These are phyloP conservation scores for Hypomecis atomaria DNA, from an alignment of 2,888 invertebrate species.

Conservation along the genomic window DNA sequence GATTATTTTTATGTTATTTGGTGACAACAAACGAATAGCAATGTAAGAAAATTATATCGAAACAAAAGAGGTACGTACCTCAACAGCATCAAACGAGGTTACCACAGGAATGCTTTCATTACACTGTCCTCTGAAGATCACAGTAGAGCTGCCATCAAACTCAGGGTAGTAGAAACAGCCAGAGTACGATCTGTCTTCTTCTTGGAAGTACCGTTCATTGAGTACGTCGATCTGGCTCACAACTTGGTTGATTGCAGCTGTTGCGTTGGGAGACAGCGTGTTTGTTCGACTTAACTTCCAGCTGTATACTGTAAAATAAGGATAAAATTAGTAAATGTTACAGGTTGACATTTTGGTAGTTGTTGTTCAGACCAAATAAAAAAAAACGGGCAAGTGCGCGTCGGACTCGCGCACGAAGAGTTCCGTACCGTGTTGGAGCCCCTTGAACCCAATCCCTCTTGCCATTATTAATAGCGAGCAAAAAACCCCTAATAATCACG, in stretches of 20 bases:
- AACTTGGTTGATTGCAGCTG: constrained; percentile 40
- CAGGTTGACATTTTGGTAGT: no score
- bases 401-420: no score
- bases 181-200: constrained; percentile 44
- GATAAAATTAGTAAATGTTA: neutral
- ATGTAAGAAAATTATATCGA: neutral
- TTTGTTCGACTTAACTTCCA: constrained; percentile 64
- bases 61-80: constrained; percentile 44
- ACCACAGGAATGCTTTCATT: constrained; percentile 65
- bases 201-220: constrained; percentile 51
- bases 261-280: constrained; percentile 39
- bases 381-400: no score
- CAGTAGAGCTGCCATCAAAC: constrained; percentile 36
- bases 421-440: no score
- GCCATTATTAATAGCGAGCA: no score
- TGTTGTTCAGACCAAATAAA: no score
- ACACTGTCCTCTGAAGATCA: constrained; percentile 51
- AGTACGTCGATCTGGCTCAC: constrained; percentile 45
- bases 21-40: no score
- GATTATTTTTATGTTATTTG: no score
- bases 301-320: constrained; percentile 55
- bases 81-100: constrained; percentile 48
- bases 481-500: no score
- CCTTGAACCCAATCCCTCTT: no score
- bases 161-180: constrained; percentile 59